phyloP scores from a whole-genome alignment of 2,113 vertebrate species.

The Syngnathus floridae region DNA sequence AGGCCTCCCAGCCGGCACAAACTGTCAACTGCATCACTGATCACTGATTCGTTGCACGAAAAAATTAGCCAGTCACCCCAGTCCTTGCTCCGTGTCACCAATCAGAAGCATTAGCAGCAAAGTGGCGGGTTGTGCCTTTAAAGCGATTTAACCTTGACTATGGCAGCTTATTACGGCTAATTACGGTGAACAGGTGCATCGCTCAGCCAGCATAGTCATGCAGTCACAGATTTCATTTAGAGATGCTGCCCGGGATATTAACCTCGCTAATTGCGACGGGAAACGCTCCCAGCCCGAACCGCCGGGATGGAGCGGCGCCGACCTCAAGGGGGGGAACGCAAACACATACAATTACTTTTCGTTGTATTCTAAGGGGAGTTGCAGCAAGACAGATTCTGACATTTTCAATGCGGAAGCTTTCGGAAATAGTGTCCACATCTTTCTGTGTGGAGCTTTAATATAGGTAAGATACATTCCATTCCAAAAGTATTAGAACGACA shows the following conservation, averaged over 20 bases:
- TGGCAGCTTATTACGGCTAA: constrained; percentile 61
- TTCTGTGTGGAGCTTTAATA: not conserved
- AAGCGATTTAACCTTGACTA: constrained; percentile 64
- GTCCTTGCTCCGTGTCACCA: not conserved
- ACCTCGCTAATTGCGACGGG: constrained; percentile 65
- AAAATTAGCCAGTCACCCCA: not conserved
- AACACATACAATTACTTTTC: constrained; percentile 52
- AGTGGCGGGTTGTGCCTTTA: constrained; percentile 45
- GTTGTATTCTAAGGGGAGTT: constrained; percentile 36
- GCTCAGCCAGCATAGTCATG: constrained; percentile 47
- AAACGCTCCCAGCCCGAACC: constrained; percentile 31
- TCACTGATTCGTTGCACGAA: not conserved
- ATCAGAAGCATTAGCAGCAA: constrained; percentile 28
- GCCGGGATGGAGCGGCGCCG: constrained; percentile 34
- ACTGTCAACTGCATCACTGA: no score
- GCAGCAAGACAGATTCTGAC: constrained; percentile 16
- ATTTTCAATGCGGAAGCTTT: constrained; percentile 24
- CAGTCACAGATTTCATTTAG: constrained; percentile 70
- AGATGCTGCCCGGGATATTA: constrained; percentile 68
- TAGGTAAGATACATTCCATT: no score
- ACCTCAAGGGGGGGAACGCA: constrained; percentile 31
- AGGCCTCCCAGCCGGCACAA: not conserved
- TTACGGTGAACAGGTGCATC: constrained; percentile 70
- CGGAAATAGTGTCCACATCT: not conserved
- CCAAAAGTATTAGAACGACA: no score